These are phyloP conservation scores for Leptodirus hochenwartii DNA, from an alignment of 2,888 invertebrate genomes.

Conservation along the genomic window DNA sequence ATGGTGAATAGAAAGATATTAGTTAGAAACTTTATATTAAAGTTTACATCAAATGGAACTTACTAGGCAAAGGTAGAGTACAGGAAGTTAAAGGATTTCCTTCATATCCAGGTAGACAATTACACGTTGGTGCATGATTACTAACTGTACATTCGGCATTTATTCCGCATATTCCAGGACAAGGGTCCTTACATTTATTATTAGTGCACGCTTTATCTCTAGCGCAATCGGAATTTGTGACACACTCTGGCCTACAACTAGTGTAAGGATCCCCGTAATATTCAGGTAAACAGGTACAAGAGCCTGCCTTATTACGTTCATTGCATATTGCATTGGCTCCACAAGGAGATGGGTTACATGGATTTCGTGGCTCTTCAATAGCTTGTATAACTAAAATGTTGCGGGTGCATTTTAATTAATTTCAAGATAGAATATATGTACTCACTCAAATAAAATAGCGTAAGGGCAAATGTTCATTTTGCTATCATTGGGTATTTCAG, in stretches of 20 bases:
- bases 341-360: slow-evolving; percentile 75
- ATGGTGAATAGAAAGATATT: slow-evolving; percentile 8
- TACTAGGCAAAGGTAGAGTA: slow-evolving; percentile 22
- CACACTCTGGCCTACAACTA: slow-evolving; percentile 72
- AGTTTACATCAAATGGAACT: slow-evolving; percentile 9
- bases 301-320: slow-evolving; percentile 64
- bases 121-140: slow-evolving; percentile 68
- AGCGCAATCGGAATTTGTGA: slow-evolving; percentile 64
- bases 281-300: slow-evolving; percentile 64
- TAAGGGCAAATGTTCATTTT: too few relatives aligned
- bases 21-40: slow-evolving; percentile 7
- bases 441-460: too few relatives aligned
- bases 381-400: slow-evolving; percentile 32
- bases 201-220: slow-evolving; percentile 61
- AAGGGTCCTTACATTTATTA: slow-evolving; percentile 72
- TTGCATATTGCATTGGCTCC: slow-evolving; percentile 73
- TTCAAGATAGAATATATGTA: too few relatives aligned
- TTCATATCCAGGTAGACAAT: slow-evolving; percentile 57
- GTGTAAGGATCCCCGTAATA: slow-evolving; percentile 78
- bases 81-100: slow-evolving; percentile 48
- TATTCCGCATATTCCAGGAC: slow-evolving; percentile 63
- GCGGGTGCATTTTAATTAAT: background rate
- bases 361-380: slow-evolving; percentile 45
- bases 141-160: slow-evolving; percentile 63
- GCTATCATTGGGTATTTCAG: too few relatives aligned